phyloP scores from a whole-genome alignment of 2,113 vertebrate genomes.

The Crypturellus undulatus region DNA sequence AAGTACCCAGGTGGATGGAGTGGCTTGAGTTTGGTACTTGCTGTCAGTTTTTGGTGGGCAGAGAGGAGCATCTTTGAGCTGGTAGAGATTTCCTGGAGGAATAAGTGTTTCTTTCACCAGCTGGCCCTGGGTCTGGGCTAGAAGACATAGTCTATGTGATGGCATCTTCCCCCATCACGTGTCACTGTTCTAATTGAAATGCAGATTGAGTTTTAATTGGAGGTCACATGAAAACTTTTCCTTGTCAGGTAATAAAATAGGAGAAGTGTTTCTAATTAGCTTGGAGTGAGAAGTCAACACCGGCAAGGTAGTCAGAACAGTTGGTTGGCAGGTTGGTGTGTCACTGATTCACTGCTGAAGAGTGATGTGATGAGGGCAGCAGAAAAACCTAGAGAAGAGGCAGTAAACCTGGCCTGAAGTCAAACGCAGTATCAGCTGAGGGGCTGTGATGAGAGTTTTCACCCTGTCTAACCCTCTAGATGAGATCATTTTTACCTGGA shows the following conservation, averaged over 20 bases:
- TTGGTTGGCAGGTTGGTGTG: neutral
- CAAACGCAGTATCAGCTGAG: neutral
- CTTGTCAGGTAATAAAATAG: neutral
- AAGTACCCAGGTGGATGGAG: neutral
- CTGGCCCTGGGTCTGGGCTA: neutral
- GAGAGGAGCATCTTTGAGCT: neutral
- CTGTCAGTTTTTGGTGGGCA: neutral
- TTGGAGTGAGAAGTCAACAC: neutral
- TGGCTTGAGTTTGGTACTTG: neutral
- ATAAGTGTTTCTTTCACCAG: neutral
- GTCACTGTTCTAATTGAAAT: neutral
- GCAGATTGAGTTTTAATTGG: neutral
- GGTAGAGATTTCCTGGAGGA: neutral
- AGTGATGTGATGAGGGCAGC: neutral
- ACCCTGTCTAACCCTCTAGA: neutral
- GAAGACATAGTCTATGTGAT: neutral
- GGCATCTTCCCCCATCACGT: neutral
- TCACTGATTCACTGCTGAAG: neutral
- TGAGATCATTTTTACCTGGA: neutral
- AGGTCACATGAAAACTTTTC: neutral
- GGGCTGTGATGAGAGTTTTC: neutral
- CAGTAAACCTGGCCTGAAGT: neutral
- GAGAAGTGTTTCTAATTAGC: neutral
- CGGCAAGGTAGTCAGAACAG: neutral
- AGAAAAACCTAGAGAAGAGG: neutral